Base-by-base conservation (phyloP, 2,888 invertebrate species). In the Andrena dorsata region DNA sequence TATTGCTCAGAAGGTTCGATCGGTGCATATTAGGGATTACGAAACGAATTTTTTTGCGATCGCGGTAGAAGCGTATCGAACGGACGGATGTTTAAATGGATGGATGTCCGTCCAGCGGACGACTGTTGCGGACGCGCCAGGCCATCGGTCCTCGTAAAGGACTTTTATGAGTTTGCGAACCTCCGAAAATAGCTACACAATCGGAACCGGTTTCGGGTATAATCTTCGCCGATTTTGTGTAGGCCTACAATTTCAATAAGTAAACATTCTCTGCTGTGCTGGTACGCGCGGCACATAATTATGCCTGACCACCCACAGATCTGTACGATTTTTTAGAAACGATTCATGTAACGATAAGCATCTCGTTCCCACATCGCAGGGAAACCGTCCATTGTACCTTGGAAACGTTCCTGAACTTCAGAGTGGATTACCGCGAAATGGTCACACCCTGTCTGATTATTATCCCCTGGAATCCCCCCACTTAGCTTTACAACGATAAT, bases 181-280 rank as follows among this genome's bases (percentile, higher is more conserved):
- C 86, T 82, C 86, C 88, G 66, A 89, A 89, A 88, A 88, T 88
- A 88, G 84, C 88, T 83, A 80, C 86, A 88, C 83, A 88, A 88
- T 88, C 88, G 78, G 70, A 88, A 88, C 88, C 88, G 88, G 88
- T 88, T 88, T 81, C 77, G 69, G 56, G 84, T 82, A 71, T 82
- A 83, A 82, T 83, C 83, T 68, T 83, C 82, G 49, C 69, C 83
- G 85, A 87, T 86, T 87, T 84, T 82, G 73, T 78, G 81, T 84
- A 86, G 82, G 80, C 81, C 76, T 78, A 82, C 84, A 66, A 78
- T 76, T 69, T 71, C 76, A 69, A 65, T 81, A 79, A 83, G 81
- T 83, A 84, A 84, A 79, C 75, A 82, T 80, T 26, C 76, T 20
- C 76, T 68, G 47, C 65, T 16, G 28, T 49, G 61, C 28, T 76